Conservation (phyloP, 2,113 vertebrate species). For the Theristicus caerulescens region DNA sequence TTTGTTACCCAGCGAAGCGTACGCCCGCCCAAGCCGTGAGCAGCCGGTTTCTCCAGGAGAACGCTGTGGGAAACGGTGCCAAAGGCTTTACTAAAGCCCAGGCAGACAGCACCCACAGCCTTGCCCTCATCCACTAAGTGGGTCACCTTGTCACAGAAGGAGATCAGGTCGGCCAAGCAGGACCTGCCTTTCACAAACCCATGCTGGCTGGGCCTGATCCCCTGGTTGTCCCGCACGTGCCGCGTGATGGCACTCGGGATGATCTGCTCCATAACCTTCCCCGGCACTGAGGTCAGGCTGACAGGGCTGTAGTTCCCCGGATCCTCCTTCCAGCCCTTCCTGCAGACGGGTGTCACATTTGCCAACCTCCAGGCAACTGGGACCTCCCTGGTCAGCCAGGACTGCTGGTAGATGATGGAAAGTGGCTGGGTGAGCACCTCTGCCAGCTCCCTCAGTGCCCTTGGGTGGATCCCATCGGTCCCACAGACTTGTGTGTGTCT, state of each 20-base stretch:
- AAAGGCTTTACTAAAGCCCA: no score
- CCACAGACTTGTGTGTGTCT: no score
- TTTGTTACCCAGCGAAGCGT: no score
- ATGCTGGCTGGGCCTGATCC: not conserved
- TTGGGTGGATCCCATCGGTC: not conserved
- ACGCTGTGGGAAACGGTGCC: no score
- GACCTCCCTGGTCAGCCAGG: not conserved
- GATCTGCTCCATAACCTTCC: not conserved
- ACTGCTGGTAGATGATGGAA: not conserved
- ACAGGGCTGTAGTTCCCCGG: not conserved
- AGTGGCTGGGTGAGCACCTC: not conserved
- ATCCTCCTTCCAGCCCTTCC: not conserved
- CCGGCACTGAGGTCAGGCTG: not conserved
- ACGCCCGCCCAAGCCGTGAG: no score
- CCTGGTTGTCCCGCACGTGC: no score
- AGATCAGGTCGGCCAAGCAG: not conserved
- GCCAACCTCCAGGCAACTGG: not conserved
- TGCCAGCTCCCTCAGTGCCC: not conserved
- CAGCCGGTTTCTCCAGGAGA: no score
- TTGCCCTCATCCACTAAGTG: not conserved
- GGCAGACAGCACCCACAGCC: no score
- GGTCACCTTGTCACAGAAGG: not conserved
- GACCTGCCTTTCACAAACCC: not conserved
- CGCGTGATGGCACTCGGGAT: not conserved
- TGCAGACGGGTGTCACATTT: not conserved